Conservation (phyloP, 2,113 vertebrate genomes). For the Apteryx mantelli region DNA sequence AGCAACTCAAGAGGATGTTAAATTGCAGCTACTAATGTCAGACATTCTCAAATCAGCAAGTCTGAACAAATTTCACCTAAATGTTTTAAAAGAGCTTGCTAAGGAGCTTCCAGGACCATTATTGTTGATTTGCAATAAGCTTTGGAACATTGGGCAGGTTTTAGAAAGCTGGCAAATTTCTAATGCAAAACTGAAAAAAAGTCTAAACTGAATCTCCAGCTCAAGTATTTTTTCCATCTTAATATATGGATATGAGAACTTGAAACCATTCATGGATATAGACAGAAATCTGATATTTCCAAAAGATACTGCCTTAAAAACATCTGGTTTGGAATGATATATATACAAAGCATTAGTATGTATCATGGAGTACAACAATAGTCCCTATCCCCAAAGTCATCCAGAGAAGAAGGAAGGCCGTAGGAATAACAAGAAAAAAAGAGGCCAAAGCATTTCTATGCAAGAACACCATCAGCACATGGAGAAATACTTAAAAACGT, state of each 20-base stretch:
- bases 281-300: not conserved
- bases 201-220: not conserved
- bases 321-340: not conserved
- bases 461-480: not conserved
- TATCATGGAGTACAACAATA: not conserved
- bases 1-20: not conserved
- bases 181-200: not conserved
- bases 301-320: not conserved
- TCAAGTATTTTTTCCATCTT: not conserved
- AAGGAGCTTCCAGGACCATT: not conserved
- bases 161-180: not conserved
- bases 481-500: not conserved
- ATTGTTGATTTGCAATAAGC: not conserved
- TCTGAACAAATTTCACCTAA: not conserved
- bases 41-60: not conserved
- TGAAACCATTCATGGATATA: not conserved
- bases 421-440: not conserved
- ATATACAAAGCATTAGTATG: not conserved
- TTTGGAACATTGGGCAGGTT: not conserved
- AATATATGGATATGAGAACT: not conserved
- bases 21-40: not conserved
- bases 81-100: not conserved
- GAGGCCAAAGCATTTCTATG: not conserved
- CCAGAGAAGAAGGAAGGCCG: not conserved
- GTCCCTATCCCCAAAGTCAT: not conserved